Conservation (phyloP, 2,113 vertebrate genomes). For the Antechinus stuartii region DNA sequence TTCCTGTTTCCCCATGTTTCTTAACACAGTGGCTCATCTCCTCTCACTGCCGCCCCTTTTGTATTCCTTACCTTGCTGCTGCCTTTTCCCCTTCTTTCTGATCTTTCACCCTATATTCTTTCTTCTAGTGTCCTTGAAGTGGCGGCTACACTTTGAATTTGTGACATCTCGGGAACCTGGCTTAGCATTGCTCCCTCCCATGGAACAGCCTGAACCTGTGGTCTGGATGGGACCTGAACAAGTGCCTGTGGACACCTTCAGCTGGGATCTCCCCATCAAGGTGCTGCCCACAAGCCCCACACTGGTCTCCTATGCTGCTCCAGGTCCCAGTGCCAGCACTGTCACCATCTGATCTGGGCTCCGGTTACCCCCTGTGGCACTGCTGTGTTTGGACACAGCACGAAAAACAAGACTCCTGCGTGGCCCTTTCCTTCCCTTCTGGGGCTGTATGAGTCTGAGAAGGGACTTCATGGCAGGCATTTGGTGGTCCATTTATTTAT, state of each 20-base stretch:
- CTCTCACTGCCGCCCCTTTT: neutral
- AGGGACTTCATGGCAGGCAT: constrained; percentile 45
- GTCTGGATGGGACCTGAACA: constrained; percentile 94
- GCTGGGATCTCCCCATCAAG: constrained; percentile 98
- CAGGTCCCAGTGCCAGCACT: constrained; percentile 92
- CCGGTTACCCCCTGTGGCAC: neutral
- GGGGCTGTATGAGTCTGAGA: constrained; percentile 28
- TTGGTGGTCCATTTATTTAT: constrained; percentile 68
- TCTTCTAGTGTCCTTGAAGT: constrained; percentile 88
- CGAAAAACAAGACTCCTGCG: constrained; percentile 18
- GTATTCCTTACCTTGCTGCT: neutral
- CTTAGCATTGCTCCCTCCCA: constrained; percentile 87
- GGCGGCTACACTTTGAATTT: constrained; percentile 96
- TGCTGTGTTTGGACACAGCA: constrained; percentile 17
- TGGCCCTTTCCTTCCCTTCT: constrained; percentile 18
- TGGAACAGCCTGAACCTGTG: constrained; percentile 90
- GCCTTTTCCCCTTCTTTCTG: constrained; percentile 31
- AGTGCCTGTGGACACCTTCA: constrained; percentile 97
- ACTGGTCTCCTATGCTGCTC: constrained; percentile 93
- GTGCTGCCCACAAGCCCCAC: constrained; percentile 96
- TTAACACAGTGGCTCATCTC: neutral
- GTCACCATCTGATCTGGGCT: constrained; percentile 90
- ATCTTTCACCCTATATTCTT: constrained; percentile 18
- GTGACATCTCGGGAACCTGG: constrained; percentile 92
- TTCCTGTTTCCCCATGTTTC: neutral